Base-by-base conservation (phyloP, 2,113 vertebrate species). In the Bostrychus sinensis region DNA sequence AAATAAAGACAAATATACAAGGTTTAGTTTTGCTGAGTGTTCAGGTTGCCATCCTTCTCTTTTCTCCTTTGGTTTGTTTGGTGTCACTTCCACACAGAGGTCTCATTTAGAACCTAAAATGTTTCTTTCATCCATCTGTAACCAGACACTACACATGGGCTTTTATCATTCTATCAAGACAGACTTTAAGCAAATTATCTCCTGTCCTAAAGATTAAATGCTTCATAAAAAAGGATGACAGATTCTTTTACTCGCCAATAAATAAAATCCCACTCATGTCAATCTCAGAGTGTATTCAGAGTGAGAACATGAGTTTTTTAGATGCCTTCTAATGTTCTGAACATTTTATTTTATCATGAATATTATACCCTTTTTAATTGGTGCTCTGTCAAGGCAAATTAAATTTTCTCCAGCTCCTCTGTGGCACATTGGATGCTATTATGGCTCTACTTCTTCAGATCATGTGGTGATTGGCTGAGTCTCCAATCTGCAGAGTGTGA, bases 401-500 rank as follows among this genome's bases (percentile, higher is more conserved):
- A 11, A 81, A 65, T 65, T 70, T 62, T 11, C 43, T 56, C 7
- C 10, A 0, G 61, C 39, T 76, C 57, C 65, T 68, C 43, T 48
- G 56, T 68, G 62, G 68, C 74, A 73, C 61, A 81, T 81, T 62
- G 28, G 70, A 42, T 26, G 7, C 58, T 60, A 25, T 45, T 54
- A 43, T 45, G 28, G 22, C 60, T 43, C 34, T 42, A 64, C 57
- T 14, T 30, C 34, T 38, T 45, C 38, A 55, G 42, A 46, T 23
- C 45, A 25, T 41, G 13, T 42, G 37, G 28, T 58, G 25, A 37
- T 42, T 48, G n/a, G 32, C 22, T 42, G 38, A 16, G 48, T n/a
- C n/a, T n/a, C n/a, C n/a, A n/a, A n/a, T n/a, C n/a, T n/a, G n/a
- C n/a, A n/a, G n/a, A n/a, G n/a, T n/a, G n/a, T n/a, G n/a, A n/a